phyloP scores from a whole-genome alignment of 2,888 invertebrate genomes.

The Synanthedon tipuliformis region DNA sequence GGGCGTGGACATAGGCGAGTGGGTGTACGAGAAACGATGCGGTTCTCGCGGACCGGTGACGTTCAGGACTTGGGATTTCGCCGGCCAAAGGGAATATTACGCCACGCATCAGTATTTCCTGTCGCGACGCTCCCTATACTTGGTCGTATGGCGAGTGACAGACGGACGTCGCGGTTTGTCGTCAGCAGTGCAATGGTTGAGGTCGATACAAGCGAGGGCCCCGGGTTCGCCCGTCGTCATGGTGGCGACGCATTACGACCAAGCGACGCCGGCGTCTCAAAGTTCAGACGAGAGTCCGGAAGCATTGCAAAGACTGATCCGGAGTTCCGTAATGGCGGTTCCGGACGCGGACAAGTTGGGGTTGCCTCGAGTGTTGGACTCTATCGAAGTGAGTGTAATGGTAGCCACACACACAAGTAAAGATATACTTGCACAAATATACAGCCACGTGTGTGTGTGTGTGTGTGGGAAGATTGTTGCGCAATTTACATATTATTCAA shows the following conservation, averaged over 20 bases:
- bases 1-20: conserved; percentile 96
- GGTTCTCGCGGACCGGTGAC: conserved; percentile 85
- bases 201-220: conserved; percentile 83
- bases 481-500: neutral
- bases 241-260: conserved; percentile 96
- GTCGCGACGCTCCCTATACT: conserved; percentile 92
- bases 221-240: conserved; percentile 97
- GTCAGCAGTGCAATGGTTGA: conserved; percentile 92
- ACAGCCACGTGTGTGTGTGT: neutral
- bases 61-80: conserved; percentile 98
- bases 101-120: conserved; percentile 99
- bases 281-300: conserved; percentile 72
- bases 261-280: conserved; percentile 58
- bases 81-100: conserved; percentile 98
- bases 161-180: conserved; percentile 92
- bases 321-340: conserved; percentile 89
- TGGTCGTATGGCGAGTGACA: conserved; percentile 94
- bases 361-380: conserved; percentile 91
- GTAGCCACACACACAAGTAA: neutral
- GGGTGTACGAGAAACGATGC: conserved; percentile 85
- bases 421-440: too few relatives aligned
- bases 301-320: conserved; percentile 87
- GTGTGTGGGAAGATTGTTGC: neutral
- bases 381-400: conserved; percentile 79
- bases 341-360: conserved; percentile 97